Evolutionary conservation across 37 sponge, comb jelly and placozoan genomes (phyloP), one percentile per base, ranked within the genome.

Genomic region (Amphimedon queenslandica): DNA sequence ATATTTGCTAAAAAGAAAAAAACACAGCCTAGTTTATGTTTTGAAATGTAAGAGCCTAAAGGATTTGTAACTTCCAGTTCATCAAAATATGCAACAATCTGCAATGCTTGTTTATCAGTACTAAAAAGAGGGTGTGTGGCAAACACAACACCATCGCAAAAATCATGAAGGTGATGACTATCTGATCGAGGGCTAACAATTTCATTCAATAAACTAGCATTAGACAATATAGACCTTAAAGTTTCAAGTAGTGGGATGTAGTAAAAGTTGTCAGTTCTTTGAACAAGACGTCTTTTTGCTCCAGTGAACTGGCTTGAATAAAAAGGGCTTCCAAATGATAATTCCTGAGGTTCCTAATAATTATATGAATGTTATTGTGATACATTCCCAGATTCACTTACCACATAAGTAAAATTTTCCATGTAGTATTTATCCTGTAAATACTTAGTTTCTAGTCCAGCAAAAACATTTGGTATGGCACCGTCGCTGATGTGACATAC

Each of bases 31-130:
- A 72, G 57, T 20, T 72, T 72, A 32, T 72, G 73, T 30, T 30
- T 72, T 56, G 47, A 55, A 8, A 37, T 42, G 36, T 18, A 40
- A 30, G 58, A 72, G 10, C 73, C 73, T 4, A 72, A 25, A 3
- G 73, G 73, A 27, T 72, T 72, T 55, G 29, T n/a, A 25, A 72
- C 13, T 72, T 72, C 73, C 13, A 72, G 29, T 57, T 72, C 73
- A 55, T 72, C 73, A 72, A 30, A 72, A 56, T 72, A 72, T 2
- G 58, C 58, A 72, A 72, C 21, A 18, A 63, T 72, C 42, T 72
- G 58, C n/a, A 70, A 10, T 43, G 55, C 51, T n/a, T 55, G 40
- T 23, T 25, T 28, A 20, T 25, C 13, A 20, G 13, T 13, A 47
- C 53, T 47, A 42, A 70, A 42, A 21, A 70, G 29, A 13, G 71